Percentiles rank a stretch among this genome's conserved stretches.
phyloP scores from a whole-genome alignment of 2,797 vertebrate species.

The Micromesistius poutassou region DNA sequence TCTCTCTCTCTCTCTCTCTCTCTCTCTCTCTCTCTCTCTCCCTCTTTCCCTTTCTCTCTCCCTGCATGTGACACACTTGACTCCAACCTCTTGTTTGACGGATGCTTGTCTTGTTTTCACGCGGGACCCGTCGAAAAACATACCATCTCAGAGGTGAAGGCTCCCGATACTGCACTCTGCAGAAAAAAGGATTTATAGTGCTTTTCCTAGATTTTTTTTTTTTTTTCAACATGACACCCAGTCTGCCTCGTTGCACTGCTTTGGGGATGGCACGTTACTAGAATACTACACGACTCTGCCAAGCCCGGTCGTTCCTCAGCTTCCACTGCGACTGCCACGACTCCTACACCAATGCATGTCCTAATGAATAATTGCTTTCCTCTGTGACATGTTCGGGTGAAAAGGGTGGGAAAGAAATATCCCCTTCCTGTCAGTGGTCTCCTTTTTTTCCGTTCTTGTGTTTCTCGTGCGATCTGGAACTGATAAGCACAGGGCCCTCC shows the following conservation, averaged over 20 bases:
- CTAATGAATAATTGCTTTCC: slow-evolving; percentile 66
- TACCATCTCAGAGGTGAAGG: slow-evolving; percentile 10
- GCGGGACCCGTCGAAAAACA: too few species aligned
- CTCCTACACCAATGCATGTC: slow-evolving; percentile 24
- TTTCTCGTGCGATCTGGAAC: slow-evolving; percentile 67
- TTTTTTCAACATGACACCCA: neutral
- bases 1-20: slow-evolving; percentile 10
- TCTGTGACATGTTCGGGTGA: slow-evolving; percentile 61
- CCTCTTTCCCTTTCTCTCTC: slow-evolving; percentile 6
- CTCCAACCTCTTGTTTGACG: too few species aligned
- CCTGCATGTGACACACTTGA: too few species aligned
- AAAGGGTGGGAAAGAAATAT: slow-evolving; percentile 23
- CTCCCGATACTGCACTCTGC: neutral
- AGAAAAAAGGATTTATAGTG: neutral
- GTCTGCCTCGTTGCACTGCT: neutral
- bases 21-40: too few species aligned
- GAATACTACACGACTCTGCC: neutral
- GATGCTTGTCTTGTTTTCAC: too few species aligned
- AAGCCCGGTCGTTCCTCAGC: slow-evolving; percentile 35
- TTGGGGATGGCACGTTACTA: neutral
- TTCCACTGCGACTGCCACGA: too few species aligned
- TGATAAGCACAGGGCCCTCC: slow-evolving; percentile 66
- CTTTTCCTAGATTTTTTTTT: neutral
- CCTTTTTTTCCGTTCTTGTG: slow-evolving; percentile 50
- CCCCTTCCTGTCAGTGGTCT: slow-evolving; percentile 71